These are phyloP conservation scores for Gastrophryne carolinensis DNA, from an alignment of 2,797 vertebrate species.

Conservation along the genomic window DNA sequence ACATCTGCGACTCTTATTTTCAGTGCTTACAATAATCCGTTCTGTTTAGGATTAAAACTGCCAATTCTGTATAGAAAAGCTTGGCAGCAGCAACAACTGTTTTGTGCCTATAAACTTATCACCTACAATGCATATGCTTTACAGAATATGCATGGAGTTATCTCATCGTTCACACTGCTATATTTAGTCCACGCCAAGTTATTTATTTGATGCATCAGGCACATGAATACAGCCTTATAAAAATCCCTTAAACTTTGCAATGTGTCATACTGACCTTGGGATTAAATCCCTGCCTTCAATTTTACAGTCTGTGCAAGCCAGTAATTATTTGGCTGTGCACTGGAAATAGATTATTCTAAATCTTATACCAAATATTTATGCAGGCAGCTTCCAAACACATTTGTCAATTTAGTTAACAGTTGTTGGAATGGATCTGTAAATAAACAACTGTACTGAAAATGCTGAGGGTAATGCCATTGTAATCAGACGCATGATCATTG, in stretches of 20 bases:
- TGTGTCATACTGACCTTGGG: neutral
- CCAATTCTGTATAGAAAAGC: neutral
- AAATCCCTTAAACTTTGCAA: neutral
- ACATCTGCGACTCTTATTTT: neutral
- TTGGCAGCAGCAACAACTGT: conserved; percentile 1
- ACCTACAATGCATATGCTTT: conserved; percentile 4
- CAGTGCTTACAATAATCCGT: neutral
- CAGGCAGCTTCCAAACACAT: neutral
- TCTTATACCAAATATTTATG: neutral
- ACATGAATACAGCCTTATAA: neutral
- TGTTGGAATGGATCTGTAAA: neutral
- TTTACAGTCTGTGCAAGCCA: neutral
- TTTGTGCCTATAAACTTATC: conserved; percentile 22
- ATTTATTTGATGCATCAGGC: neutral
- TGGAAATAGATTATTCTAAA: neutral
- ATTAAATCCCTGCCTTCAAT: neutral
- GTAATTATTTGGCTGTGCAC: no score
- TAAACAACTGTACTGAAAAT: no score
- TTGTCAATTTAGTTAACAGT: neutral
- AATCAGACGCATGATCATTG: no score
- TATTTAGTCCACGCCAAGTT: neutral
- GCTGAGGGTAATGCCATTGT: no score
- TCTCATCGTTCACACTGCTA: neutral
- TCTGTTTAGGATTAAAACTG: neutral
- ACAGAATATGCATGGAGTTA: conserved; percentile 1